Evolutionary conservation across 2,113 vertebrate species (phyloP), one percentile per base, ranked within the genome.

Genomic region (Prietella phreatophila): DNA sequence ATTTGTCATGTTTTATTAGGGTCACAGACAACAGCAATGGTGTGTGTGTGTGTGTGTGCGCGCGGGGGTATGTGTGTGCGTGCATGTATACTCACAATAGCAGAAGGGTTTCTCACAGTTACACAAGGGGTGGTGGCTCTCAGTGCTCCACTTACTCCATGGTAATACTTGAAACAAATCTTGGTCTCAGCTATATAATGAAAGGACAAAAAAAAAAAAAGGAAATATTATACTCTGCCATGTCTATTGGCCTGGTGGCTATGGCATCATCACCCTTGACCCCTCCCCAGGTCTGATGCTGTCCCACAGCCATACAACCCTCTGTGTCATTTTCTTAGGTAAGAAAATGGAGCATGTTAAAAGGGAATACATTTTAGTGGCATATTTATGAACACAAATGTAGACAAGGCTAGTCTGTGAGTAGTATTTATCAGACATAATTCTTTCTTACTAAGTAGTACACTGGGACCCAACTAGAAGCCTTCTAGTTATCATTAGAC

Each of bases 161-260:
- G 98, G 94, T 99, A 99, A 91, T 99, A 99, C 93, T 97, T 98
- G 96, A 99, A 99, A 95, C 98, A 99, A 93, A 99, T 97, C 95
- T 97, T 97, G 71, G 97, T 99, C 96, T 99, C 98, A 87, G 96
- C 98, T 99, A 89, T 87, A 94, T 91, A 50, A 85, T 58, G 93
- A 20, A 22, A 4, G 8, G 6, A 47, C 5, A 8, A 82, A 73
- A 22, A 61, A 82, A 61, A 82, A 14, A 25, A 39, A 36, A 3
- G n/a, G 17, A 30, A 58, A 58, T 58, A 56, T 81, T 58, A 58
- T 33, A 22, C 7, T n/a, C 5, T 53, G 42, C 73, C 1, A 5
- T 17, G 36, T 75, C 19, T 42, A 15, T 47, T 47, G 39, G 42
- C 42, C 42, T 78, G 75, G 47, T 19, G 14, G 50, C 25, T 79